These are phyloP conservation scores for Aethina tumida DNA, from an alignment of 1,140 invertebrate genomes.

Conservation along the genomic window DNA sequence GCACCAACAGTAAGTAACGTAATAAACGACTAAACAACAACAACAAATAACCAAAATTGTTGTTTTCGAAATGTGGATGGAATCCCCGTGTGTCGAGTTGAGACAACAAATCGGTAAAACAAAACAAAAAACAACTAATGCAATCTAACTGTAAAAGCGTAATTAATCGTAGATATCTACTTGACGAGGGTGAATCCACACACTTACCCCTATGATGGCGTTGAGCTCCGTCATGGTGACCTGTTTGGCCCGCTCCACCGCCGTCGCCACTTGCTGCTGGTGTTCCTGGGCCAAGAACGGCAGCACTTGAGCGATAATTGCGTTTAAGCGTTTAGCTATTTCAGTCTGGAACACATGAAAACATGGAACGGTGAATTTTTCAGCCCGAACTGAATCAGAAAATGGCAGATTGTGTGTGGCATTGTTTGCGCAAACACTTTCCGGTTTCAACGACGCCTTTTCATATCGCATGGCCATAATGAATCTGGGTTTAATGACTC, in stretches of 20 bases:
- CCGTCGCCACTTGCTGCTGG: slow-evolving; percentile 85
- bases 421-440: background rate
- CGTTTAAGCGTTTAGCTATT: slow-evolving; percentile 85
- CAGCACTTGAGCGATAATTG: slow-evolving; percentile 82
- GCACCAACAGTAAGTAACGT: background rate
- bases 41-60: too few species aligned
- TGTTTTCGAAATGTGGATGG: too few species aligned
- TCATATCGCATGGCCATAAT: background rate
- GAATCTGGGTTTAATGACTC: too few species aligned
- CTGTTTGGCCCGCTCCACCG: slow-evolving; percentile 90
- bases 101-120: too few species aligned
- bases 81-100: too few species aligned
- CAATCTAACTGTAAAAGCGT: too few species aligned
- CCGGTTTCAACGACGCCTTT: background rate
- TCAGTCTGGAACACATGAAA: slow-evolving; percentile 66
- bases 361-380: too few species aligned
- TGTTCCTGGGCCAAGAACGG: slow-evolving; percentile 90
- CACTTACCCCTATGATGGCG: slow-evolving; percentile 75
- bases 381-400: background rate
- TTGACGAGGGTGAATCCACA: too few species aligned
- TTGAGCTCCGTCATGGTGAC: slow-evolving; percentile 91
- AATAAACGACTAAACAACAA: slow-evolving; percentile 1
- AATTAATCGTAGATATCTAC: too few species aligned
- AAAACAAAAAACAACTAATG: slow-evolving; percentile 10
- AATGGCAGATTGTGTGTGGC: background rate